These are phyloP conservation scores for Polypterus bichir DNA, from an alignment of 2,113 vertebrate genomes.

Conservation along the genomic window DNA sequence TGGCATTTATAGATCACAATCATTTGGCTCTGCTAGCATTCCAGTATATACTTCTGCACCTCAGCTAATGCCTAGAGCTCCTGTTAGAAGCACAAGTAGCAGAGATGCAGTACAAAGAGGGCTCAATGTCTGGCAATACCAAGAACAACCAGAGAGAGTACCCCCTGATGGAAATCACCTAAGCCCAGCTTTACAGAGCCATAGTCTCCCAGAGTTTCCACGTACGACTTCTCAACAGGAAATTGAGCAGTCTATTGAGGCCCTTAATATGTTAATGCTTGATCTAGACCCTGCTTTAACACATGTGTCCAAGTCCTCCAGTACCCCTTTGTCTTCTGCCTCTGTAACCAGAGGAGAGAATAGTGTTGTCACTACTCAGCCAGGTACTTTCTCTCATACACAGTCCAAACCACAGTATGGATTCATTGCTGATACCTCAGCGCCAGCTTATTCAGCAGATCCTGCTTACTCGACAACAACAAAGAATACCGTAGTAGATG, in stretches of 20 bases:
- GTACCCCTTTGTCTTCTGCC: constrained; percentile 44
- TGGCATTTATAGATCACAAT: constrained; percentile 63
- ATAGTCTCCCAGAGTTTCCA: constrained; percentile 78
- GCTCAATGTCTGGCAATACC: constrained; percentile 84
- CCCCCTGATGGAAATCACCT: constrained; percentile 46
- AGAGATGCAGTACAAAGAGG: constrained; percentile 88
- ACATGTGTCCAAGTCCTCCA: constrained; percentile 71
- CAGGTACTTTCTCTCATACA: constrained; percentile 48
- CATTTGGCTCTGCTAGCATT: constrained; percentile 51
- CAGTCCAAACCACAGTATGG: constrained; percentile 38
- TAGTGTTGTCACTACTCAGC: constrained; percentile 59
- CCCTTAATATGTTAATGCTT: constrained; percentile 87
- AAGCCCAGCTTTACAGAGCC: constrained; percentile 40
- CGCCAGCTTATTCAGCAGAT: constrained; percentile 31
- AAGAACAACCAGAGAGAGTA: constrained; percentile 57
- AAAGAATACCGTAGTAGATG: too few species aligned
- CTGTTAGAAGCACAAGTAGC: constrained; percentile 79
- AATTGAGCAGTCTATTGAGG: constrained; percentile 89
- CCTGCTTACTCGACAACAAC: background rate
- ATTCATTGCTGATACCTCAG: constrained; percentile 31
- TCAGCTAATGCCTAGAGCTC: constrained; percentile 65
- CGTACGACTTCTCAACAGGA: constrained; percentile 73
- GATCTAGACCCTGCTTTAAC: constrained; percentile 58
- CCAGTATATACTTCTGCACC: constrained; percentile 24
- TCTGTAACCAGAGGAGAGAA: constrained; percentile 27